Evolutionary conservation across 2,113 vertebrate genomes (phyloP), one percentile per base, ranked within the genome.

Genomic region (Anser brachyrhynchus): DNA sequence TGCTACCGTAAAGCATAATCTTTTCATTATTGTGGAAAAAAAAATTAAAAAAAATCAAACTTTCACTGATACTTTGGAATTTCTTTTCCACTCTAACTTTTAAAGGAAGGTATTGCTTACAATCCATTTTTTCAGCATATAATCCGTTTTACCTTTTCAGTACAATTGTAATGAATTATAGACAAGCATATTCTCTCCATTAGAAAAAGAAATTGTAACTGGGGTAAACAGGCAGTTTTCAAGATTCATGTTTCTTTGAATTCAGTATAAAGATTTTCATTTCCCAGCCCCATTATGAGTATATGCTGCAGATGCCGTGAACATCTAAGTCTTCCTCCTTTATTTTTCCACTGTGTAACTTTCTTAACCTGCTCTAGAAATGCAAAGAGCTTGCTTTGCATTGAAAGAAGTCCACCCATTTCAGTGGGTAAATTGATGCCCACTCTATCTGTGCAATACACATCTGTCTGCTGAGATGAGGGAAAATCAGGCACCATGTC

Each of bases 391-490:
- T 94, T 69, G 22, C 15, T 80, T 64, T 4, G 3, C 7, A 3
- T 6, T 92, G 37, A 73, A 74, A 85, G 13, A 6, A 22, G 14
- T 17, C 5, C 3, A 15, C 6, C 31, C 8, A 20, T 66, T 84
- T 59, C 66, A 33, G 43, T 69, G 29, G 33, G 66, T 8, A 22
- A 46, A 33, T 23, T 74, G n/a, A 58, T 17, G 22, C 4, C 44
- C 12, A 3, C 8, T 76, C 35, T 10, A 2, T 54, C 33, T 84
- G 17, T 31, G 18, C 19, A 29, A 5, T 66, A 54, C 12, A 58
- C 9, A 9, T 8, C 2, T 1, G 3, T 61, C 59, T 75, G 49
- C 21, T 0, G 1, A 43, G 33, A 14, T 7, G 5, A 31, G 19
- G 81, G 19, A 89, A 82, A 49, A 55, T 31, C 41, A 35, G 65